Evolutionary conservation across 2,797 vertebrate species (phyloP).

Genomic region (Neosilurus mollespiculum): DNA sequence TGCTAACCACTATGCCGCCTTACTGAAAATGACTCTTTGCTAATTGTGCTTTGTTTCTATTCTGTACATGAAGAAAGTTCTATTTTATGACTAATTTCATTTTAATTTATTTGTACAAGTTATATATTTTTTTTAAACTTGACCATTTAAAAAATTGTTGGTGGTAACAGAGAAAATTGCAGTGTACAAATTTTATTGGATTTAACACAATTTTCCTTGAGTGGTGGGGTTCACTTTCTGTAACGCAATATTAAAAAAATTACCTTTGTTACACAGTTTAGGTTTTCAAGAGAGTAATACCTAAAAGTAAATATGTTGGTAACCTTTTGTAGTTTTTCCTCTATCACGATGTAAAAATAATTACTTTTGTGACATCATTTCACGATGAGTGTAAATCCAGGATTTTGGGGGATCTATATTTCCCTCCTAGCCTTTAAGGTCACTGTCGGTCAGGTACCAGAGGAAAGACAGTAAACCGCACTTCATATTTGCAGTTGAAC

Average conservation of each 20-base stretch:
- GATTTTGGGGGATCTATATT: not conserved
- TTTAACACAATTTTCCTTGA: not conserved
- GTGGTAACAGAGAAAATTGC: not conserved
- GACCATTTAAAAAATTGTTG: not conserved
- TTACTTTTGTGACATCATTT: not conserved
- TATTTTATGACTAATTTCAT: too few relatives aligned
- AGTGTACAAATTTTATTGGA: not conserved
- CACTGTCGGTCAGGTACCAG: not conserved
- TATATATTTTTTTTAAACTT: too few relatives aligned
- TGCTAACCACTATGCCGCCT: too few relatives aligned
- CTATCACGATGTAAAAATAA: not conserved
- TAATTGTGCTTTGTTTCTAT: not conserved
- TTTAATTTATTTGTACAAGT: too few relatives aligned
- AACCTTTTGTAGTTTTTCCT: not conserved
- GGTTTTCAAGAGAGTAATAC: not conserved
- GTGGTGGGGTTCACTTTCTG: not conserved
- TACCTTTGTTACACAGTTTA: not conserved
- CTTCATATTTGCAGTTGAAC: not conserved
- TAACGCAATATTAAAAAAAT: not conserved
- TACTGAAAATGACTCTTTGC: not conserved
- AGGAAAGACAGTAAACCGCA: not conserved
- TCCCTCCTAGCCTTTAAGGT: not conserved
- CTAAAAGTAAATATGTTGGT: not conserved
- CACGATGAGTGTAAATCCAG: not conserved
- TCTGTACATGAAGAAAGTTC: too few relatives aligned